Evolutionary conservation across 2,113 vertebrate species (phyloP).

Genomic region (Sminthopsis crassicaudata): DNA sequence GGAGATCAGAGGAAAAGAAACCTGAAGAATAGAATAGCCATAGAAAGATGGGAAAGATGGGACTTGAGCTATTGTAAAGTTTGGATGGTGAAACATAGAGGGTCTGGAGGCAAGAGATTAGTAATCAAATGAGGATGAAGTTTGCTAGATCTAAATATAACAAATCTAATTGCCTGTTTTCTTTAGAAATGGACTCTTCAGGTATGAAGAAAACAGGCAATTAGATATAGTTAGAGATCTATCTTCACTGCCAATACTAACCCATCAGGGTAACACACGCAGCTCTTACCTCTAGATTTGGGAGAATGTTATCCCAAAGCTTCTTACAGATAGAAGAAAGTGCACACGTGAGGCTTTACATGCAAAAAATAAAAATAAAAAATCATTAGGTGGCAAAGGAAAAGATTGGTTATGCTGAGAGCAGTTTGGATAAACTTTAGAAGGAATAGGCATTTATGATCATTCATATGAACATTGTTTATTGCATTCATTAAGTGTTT

Average conservation of each 20-base stretch:
- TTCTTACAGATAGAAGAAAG: background rate
- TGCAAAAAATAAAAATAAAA: background rate
- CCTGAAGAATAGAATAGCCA: background rate
- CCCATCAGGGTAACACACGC: background rate
- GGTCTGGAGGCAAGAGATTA: background rate
- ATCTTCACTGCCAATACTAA: background rate
- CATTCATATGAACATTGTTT: background rate
- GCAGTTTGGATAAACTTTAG: background rate
- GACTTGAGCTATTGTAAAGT: background rate
- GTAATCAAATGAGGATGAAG: background rate
- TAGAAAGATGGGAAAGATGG: background rate
- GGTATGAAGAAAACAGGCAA: too few relatives aligned
- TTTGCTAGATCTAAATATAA: background rate
- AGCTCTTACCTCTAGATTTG: background rate
- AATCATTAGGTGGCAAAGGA: background rate
- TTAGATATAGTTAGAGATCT: too few relatives aligned
- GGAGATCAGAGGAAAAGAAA: background rate
- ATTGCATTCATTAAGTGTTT: background rate
- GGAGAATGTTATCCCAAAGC: background rate
- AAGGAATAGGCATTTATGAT: background rate
- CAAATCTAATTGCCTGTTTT: background rate
- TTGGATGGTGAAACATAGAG: background rate
- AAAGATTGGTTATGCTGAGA: background rate
- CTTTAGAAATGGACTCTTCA: background rate
- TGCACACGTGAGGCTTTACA: background rate